Evolutionary conservation across 2,113 vertebrate genomes (phyloP).

Genomic region (Arenaria interpres): DNA sequence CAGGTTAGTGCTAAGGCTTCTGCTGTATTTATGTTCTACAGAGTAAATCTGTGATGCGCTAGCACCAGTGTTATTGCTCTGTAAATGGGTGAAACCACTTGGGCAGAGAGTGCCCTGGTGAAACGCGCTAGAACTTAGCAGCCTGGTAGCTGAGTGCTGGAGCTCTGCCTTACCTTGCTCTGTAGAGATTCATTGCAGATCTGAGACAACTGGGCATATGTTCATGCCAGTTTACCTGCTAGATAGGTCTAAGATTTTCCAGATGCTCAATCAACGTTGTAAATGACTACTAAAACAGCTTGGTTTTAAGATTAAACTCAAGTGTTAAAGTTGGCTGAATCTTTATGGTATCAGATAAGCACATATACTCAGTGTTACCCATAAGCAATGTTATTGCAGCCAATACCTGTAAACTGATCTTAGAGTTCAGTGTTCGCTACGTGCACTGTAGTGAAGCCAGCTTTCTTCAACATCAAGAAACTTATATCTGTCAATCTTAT

Average conservation of each 20-base stretch:
- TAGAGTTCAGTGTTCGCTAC: neutral
- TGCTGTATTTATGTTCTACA: neutral
- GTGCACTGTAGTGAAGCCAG: neutral
- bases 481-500: too few species aligned
- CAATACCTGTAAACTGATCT: neutral
- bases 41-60: neutral
- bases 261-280: neutral
- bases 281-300: neutral
- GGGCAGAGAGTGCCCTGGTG: neutral
- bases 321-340: neutral
- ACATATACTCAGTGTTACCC: neutral
- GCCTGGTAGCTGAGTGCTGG: neutral
- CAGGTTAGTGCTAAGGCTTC: neutral
- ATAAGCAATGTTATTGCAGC: neutral
- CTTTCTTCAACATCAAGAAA: neutral
- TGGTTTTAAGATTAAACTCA: neutral
- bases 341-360: neutral
- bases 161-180: neutral
- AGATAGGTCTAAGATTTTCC: neutral
- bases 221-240: neutral
- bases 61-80: neutral
- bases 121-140: neutral
- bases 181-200: neutral
- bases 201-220: neutral
- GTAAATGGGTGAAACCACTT: neutral